A percentile compares a stretch with the other conserved stretches of the same genome.
Conservation (phyloP, 2,113 vertebrate genomes). For the Callipepla squamata region DNA sequence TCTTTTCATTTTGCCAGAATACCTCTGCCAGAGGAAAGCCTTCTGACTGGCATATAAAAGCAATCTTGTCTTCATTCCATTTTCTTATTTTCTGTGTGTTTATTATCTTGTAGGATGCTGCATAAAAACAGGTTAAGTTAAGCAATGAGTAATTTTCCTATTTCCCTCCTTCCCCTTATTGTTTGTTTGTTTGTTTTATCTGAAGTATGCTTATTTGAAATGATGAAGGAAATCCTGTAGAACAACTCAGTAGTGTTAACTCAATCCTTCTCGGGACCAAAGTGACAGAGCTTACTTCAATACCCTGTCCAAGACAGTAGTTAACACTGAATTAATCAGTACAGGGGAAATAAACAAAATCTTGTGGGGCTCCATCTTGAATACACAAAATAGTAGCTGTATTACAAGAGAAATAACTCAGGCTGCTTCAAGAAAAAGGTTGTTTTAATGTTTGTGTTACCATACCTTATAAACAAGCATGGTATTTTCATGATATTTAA, state of each 20-base stretch:
- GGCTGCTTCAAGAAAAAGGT: not conserved
- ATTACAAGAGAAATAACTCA: not conserved
- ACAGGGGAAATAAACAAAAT: not conserved
- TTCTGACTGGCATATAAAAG: constrained; percentile 82
- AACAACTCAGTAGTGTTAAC: not conserved
- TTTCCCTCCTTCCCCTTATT: not conserved
- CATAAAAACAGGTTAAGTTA: constrained; percentile 19
- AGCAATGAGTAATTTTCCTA: not conserved
- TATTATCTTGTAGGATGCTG: constrained; percentile 76
- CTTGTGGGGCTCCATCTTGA: not conserved
- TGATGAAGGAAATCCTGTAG: not conserved
- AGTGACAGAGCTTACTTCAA: not conserved
- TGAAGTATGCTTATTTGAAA: not conserved
- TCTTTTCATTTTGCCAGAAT: constrained; percentile 74
- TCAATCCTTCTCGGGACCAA: not conserved
- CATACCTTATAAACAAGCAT: not conserved
- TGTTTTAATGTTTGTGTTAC: not conserved
- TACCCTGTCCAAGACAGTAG: not conserved
- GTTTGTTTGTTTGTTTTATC: not conserved
- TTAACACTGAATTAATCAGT: not conserved
- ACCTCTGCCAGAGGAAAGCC: constrained; percentile 83
- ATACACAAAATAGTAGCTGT: not conserved
- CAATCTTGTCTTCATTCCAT: constrained; percentile 47
- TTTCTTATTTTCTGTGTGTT: constrained; percentile 22
- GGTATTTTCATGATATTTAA: not conserved